Conservation (phyloP, 2,888 invertebrate genomes). For the Baccha elongata region DNA sequence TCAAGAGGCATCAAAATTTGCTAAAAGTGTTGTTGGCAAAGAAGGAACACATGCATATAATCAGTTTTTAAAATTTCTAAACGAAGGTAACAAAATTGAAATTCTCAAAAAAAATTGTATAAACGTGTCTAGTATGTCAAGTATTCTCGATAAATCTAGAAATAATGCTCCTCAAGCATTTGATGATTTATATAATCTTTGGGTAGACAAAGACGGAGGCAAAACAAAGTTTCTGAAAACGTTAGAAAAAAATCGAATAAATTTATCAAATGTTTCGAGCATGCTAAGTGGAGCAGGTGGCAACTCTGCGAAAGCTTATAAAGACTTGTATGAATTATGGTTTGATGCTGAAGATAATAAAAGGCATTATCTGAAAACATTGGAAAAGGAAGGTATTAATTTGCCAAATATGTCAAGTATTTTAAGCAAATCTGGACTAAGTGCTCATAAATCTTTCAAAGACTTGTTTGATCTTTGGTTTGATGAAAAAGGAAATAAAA, state of each 20-base stretch:
- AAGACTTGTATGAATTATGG: slow-evolving; percentile 22
- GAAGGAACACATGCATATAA: slow-evolving; percentile 77
- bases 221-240: slow-evolving; percentile 15
- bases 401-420: slow-evolving; percentile 9
- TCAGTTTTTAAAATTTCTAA: slow-evolving; percentile 78
- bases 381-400: background rate
- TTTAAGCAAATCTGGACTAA: background rate
- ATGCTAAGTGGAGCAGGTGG: slow-evolving; percentile 19
- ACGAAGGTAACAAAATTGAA: slow-evolving; percentile 35
- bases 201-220: slow-evolving; percentile 12
- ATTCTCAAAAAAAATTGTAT: slow-evolving; percentile 3
- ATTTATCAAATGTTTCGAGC: slow-evolving; percentile 8
- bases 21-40: slow-evolving; percentile 78
- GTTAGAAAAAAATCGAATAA: slow-evolving; percentile 9
- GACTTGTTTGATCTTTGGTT: slow-evolving; percentile 25
- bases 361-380: background rate
- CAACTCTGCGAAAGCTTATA: slow-evolving; percentile 6
- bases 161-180: slow-evolving; percentile 1
- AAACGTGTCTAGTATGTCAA: slow-evolving; percentile 8
- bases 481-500: slow-evolving; percentile 18
- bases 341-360: slow-evolving; percentile 12
- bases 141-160: slow-evolving; percentile 8
- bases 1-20: slow-evolving; percentile 76
- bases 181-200: slow-evolving; percentile 4
- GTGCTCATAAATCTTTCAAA: slow-evolving; percentile 6